These are phyloP conservation scores for Mycalesis mineus DNA, from an alignment of 2,888 invertebrate species.

Conservation along the genomic window DNA sequence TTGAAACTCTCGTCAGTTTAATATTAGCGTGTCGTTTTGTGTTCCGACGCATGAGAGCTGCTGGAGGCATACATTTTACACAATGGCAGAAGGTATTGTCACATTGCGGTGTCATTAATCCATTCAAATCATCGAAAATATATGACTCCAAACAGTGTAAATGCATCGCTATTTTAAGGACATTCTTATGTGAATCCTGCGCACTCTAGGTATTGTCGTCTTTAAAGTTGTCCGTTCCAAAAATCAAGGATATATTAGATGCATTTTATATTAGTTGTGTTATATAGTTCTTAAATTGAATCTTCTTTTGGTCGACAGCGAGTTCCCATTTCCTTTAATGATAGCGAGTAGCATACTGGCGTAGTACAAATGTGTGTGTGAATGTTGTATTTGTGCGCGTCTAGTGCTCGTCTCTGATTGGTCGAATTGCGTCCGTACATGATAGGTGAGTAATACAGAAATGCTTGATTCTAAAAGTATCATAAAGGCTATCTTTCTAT, in stretches of 20 bases:
- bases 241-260: conserved; percentile 43
- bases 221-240: conserved; percentile 45
- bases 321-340: conserved; percentile 38
- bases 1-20: background rate
- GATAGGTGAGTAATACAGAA: conserved; percentile 3
- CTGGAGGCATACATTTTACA: no score
- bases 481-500: background rate
- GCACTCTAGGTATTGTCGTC: conserved; percentile 1
- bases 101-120: no score
- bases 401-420: conserved; percentile 26
- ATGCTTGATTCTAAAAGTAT: background rate
- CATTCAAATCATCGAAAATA: no score
- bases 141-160: no score
- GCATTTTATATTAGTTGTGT: conserved; percentile 55
- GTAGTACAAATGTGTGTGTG: conserved; percentile 73
- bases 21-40: no score
- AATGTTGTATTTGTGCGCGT: conserved; percentile 40
- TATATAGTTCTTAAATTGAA: conserved; percentile 44
- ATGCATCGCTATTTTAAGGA: background rate
- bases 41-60: background rate
- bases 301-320: conserved; percentile 46
- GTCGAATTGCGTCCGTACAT: conserved; percentile 26
- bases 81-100: no score
- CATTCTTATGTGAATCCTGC: background rate
- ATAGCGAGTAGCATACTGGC: conserved; percentile 70